A percentile compares a stretch with the other conserved stretches of the same genome.
Conservation (phyloP, 1,140 invertebrate species). For the Pararge aegeria region DNA sequence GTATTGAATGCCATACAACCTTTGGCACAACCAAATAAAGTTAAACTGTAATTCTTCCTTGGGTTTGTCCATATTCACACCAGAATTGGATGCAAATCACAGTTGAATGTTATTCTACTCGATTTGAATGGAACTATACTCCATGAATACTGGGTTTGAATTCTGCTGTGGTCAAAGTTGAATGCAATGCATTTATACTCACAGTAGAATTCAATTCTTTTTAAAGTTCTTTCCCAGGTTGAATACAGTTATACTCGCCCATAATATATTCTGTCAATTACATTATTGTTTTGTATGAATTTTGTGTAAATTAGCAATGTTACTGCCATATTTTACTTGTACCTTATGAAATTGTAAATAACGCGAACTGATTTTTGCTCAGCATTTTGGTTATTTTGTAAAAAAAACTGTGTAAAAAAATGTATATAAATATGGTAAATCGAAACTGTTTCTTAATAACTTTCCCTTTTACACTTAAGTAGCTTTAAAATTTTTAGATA, state of each 20-base stretch:
- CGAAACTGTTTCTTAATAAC: slow-evolving; percentile 5
- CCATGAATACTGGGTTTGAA: too few relatives aligned
- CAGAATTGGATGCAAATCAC: too few relatives aligned
- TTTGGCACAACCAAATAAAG: too few relatives aligned
- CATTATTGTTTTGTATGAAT: slow-evolving; percentile 29
- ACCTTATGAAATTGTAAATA: slow-evolving; percentile 44
- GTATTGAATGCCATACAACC: too few relatives aligned
- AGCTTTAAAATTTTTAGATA: too few relatives aligned
- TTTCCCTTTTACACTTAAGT: background rate
- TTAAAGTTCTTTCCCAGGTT: background rate
- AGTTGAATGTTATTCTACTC: too few relatives aligned
- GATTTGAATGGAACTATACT: too few relatives aligned
- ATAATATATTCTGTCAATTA: background rate
- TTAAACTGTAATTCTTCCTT: too few relatives aligned
- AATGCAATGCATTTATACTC: background rate
- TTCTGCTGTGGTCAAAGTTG: too few relatives aligned
- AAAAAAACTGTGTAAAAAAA: slow-evolving; percentile 49
- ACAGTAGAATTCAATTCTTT: background rate
- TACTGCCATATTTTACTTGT: slow-evolving; percentile 50
- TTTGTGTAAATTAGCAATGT: slow-evolving; percentile 33
- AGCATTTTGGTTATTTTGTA: slow-evolving; percentile 46
- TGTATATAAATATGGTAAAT: slow-evolving; percentile 56
- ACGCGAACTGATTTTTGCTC: slow-evolving; percentile 31
- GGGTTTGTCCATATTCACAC: too few relatives aligned
- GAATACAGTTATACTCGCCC: background rate